Conservation (phyloP, 2,113 vertebrate species). For the Delphinapterus leucas region DNA sequence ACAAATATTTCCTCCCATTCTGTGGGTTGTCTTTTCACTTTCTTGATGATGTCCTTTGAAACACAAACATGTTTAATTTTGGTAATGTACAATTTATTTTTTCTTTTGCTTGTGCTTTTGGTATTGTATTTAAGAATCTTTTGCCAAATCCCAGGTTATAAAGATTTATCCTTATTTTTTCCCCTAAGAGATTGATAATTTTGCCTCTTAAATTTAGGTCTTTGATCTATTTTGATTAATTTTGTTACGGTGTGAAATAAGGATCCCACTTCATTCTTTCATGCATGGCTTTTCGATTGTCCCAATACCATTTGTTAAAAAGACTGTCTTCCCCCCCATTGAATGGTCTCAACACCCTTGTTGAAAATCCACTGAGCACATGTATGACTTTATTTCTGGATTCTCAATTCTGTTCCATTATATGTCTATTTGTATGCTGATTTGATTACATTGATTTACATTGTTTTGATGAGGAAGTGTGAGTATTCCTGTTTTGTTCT, state of each 20-base stretch:
- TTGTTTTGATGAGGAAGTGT: neutral
- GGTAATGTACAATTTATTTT: neutral
- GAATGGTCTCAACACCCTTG: neutral
- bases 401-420: neutral
- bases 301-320: neutral
- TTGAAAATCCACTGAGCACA: neutral
- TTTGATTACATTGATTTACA: constrained; percentile 8
- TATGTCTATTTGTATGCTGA: neutral
- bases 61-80: neutral
- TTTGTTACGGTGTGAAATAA: neutral
- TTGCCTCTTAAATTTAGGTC: neutral
- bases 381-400: neutral
- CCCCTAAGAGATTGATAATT: neutral
- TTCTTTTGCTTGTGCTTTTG: neutral
- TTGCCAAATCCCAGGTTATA: neutral
- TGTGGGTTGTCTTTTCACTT: neutral
- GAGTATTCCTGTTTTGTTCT: neutral
- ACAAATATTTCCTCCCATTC: neutral
- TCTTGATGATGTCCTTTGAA: neutral
- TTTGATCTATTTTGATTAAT: neutral
- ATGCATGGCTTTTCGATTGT: neutral
- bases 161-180: neutral
- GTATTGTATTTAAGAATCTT: neutral
- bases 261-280: neutral
- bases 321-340: neutral